Conservation (phyloP, 2,888 invertebrate species). For the Elgonia sp. region DNA sequence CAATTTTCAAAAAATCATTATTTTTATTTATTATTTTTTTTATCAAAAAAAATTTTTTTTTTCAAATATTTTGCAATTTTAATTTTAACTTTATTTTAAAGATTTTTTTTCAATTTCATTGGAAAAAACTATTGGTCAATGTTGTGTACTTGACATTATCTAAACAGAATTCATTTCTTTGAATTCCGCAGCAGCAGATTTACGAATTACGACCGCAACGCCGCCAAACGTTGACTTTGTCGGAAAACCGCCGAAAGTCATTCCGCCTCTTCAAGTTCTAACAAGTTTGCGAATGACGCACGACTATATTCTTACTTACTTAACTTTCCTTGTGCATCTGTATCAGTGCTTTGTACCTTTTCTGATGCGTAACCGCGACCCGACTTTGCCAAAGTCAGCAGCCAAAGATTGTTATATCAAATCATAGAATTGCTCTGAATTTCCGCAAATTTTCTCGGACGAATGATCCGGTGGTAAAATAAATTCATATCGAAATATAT, state of each 20-base stretch:
- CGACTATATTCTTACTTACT: constrained; percentile 29
- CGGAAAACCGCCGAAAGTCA: constrained; percentile 50
- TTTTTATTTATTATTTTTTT: too few species aligned
- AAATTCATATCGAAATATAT: too few species aligned
- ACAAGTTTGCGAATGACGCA: constrained; percentile 53
- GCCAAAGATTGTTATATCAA: constrained; percentile 11
- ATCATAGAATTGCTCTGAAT: not conserved
- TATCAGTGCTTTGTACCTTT: constrained; percentile 35
- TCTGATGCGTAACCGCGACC: constrained; percentile 20
- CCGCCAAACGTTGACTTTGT: constrained; percentile 39
- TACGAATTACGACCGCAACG: constrained; percentile 42
- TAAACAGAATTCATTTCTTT: constrained; percentile 23
- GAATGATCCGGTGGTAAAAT: not conserved
- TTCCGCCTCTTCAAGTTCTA: constrained; percentile 28
- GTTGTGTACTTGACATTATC: not conserved
- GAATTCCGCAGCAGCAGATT: constrained; percentile 1
- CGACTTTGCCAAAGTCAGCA: not conserved
- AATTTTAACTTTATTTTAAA: too few species aligned
- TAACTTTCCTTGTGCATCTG: constrained; percentile 26
- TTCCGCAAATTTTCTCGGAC: not conserved
- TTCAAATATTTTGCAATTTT: too few species aligned
- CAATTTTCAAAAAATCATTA: too few species aligned
- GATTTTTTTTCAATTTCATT: not conserved
- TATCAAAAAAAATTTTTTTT: too few species aligned
- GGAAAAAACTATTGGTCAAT: not conserved